Evolutionary conservation across 2,113 vertebrate genomes (phyloP).

Genomic region (Serranochromis macrocephalus): DNA sequence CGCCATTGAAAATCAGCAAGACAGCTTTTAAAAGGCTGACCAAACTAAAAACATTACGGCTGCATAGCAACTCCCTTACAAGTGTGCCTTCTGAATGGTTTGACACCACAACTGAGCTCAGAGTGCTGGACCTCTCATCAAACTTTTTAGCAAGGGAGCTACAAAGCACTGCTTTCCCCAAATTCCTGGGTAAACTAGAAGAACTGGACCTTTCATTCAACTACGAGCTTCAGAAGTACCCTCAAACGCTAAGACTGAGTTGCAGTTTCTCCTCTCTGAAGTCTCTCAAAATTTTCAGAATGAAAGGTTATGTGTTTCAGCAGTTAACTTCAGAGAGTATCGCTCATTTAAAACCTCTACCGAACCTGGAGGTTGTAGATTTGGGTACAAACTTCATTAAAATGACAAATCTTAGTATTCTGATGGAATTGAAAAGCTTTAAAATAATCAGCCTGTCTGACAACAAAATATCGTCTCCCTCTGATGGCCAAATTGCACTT

Average conservation of each 20-base stretch:
- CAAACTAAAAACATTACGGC: conserved; percentile 76
- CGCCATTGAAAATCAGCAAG: conserved; percentile 68
- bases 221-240: conserved; percentile 80
- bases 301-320: conserved; percentile 87
- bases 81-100: conserved; percentile 76
- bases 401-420: conserved; percentile 74
- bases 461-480: conserved; percentile 90
- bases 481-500: conserved; percentile 41
- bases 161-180: conserved; percentile 72
- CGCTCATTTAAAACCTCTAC: conserved; percentile 64
- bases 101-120: conserved; percentile 64
- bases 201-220: conserved; percentile 91
- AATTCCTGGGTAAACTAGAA: conserved; percentile 71
- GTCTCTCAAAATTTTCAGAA: conserved; percentile 73
- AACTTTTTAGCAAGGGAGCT: conserved; percentile 84
- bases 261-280: conserved; percentile 70
- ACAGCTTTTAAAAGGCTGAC: conserved; percentile 74
- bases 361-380: conserved; percentile 82
- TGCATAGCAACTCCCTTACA: conserved; percentile 86
- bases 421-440: conserved; percentile 74
- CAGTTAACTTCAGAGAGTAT: conserved; percentile 71
- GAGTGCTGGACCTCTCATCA: conserved; percentile 84
- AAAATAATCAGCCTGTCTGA: conserved; percentile 82
- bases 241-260: conserved; percentile 70
- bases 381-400: conserved; percentile 95